These are phyloP conservation scores for Drosophila borborema DNA, from an alignment of 2,888 invertebrate genomes.

Conservation along the genomic window DNA sequence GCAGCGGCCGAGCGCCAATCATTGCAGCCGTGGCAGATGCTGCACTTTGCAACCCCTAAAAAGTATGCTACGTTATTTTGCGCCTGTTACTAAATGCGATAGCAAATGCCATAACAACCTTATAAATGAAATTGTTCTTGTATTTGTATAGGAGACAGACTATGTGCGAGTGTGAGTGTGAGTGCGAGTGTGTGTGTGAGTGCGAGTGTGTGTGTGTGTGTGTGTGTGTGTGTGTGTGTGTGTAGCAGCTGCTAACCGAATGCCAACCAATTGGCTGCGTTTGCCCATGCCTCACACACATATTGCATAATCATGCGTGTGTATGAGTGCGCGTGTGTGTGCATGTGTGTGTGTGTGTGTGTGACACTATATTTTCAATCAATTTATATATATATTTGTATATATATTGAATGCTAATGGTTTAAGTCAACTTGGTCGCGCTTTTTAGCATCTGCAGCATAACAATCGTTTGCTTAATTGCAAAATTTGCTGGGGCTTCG, in stretches of 20 bases:
- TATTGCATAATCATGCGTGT: slow-evolving; percentile 45
- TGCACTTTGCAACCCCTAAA: slow-evolving; percentile 77
- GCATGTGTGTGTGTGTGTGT: slow-evolving; percentile 13
- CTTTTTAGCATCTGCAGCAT: slow-evolving; percentile 31
- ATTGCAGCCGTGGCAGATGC: slow-evolving; percentile 39
- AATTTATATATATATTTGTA: slow-evolving; percentile 2
- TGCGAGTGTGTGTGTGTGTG: not conserved
- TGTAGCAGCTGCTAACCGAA: slow-evolving; percentile 66
- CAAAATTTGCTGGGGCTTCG: slow-evolving; percentile 51
- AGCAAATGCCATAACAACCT: slow-evolving; percentile 77
- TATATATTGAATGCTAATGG: slow-evolving; percentile 11
- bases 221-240: not conserved
- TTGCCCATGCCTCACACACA: slow-evolving; percentile 21
- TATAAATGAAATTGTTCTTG: slow-evolving; percentile 11
- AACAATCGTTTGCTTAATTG: slow-evolving; percentile 61
- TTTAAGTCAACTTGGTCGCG: slow-evolving; percentile 10
- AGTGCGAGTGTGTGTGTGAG: not conserved
- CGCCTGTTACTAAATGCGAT: slow-evolving; percentile 58
- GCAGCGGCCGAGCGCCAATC: slow-evolving; percentile 62
- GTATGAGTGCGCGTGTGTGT: slow-evolving; percentile 4
- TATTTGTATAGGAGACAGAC: not conserved
- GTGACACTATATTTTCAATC: slow-evolving; percentile 26
- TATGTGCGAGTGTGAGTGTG: not conserved
- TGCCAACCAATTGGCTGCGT: slow-evolving; percentile 68
- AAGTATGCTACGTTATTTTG: slow-evolving; percentile 75